Conservation (phyloP, 2,797 vertebrate genomes). For the Phrynocephalus forsythii region DNA sequence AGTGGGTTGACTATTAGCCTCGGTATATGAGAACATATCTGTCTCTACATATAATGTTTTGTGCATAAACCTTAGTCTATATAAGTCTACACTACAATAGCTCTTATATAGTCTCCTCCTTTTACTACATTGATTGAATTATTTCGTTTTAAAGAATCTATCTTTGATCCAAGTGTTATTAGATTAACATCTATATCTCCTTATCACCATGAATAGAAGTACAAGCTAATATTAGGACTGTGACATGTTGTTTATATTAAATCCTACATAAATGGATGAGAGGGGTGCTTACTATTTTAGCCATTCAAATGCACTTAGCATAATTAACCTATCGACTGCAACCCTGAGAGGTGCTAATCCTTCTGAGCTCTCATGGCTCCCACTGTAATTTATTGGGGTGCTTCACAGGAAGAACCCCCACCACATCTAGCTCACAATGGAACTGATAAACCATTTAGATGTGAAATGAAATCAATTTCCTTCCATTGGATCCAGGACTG, state of each 20-base stretch:
- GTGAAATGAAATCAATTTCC: not conserved
- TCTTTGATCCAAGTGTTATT: constrained; percentile 1
- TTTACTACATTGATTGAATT: not conserved
- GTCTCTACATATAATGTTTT: not conserved
- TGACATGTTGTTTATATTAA: constrained; percentile 38
- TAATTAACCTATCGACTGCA: constrained; percentile 18
- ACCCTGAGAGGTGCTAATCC: constrained; percentile 31
- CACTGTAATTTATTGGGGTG: not conserved
- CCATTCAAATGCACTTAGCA: constrained; percentile 48
- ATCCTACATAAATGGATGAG: constrained; percentile 37
- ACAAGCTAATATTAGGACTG: constrained; percentile 24
- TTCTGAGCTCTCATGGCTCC: constrained; percentile 3
- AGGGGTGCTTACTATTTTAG: constrained; percentile 34
- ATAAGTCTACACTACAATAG: too few relatives aligned
- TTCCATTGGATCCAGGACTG: not conserved
- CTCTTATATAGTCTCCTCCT: not conserved
- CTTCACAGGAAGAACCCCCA: not conserved
- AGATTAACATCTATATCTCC: constrained; percentile 18
- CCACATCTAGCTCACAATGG: constrained; percentile 13
- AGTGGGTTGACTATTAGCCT: not conserved
- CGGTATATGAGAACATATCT: not conserved
- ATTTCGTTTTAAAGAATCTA: not conserved
- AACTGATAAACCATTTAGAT: constrained; percentile 1
- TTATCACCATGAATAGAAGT: constrained; percentile 1
- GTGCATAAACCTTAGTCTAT: too few relatives aligned